phyloP scores from a whole-genome alignment of 1,140 invertebrate species.

The Drosophila obscura region DNA sequence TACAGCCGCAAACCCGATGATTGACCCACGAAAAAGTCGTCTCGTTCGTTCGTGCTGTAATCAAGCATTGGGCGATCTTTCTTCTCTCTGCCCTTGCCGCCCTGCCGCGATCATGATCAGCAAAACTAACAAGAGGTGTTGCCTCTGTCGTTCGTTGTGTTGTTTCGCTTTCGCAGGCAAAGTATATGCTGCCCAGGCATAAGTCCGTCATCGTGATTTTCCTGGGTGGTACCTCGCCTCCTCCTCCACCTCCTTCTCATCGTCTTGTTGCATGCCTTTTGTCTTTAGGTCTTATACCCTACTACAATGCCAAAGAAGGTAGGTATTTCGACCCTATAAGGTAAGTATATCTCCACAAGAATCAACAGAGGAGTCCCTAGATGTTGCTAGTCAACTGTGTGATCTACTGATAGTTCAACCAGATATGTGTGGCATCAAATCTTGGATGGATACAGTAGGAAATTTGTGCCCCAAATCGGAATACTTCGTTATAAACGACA shows the following conservation, averaged over 20 bases:
- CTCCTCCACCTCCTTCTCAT: background rate
- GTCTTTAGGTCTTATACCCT: slow-evolving; percentile 22
- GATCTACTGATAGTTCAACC: no score
- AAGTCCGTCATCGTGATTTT: slow-evolving; percentile 78
- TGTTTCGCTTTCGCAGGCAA: slow-evolving; percentile 37
- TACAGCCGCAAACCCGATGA: slow-evolving; percentile 39
- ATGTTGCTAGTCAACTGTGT: no score
- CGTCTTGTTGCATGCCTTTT: slow-evolving; percentile 40
- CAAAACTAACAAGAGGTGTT: slow-evolving; percentile 81
- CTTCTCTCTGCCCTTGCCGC: slow-evolving; percentile 6
- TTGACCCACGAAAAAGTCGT: slow-evolving; percentile 60
- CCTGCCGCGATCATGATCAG: slow-evolving; percentile 71
- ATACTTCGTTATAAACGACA: no score
- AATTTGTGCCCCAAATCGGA: no score
- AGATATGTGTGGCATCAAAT: no score
- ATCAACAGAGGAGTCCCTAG: no score
- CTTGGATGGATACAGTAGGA: no score
- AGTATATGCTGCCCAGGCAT: slow-evolving; percentile 52
- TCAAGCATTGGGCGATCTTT: slow-evolving; percentile 57
- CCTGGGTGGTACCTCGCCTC: slow-evolving; percentile 58
- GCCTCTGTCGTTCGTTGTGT: slow-evolving; percentile 66
- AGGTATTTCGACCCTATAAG: slow-evolving; percentile 18
- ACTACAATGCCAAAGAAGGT: no score
- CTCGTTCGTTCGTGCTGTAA: slow-evolving; percentile 63
- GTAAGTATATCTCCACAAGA: no score